Base-by-base conservation (phyloP, 2,797 vertebrate genomes). In the Mus minutoides region DNA sequence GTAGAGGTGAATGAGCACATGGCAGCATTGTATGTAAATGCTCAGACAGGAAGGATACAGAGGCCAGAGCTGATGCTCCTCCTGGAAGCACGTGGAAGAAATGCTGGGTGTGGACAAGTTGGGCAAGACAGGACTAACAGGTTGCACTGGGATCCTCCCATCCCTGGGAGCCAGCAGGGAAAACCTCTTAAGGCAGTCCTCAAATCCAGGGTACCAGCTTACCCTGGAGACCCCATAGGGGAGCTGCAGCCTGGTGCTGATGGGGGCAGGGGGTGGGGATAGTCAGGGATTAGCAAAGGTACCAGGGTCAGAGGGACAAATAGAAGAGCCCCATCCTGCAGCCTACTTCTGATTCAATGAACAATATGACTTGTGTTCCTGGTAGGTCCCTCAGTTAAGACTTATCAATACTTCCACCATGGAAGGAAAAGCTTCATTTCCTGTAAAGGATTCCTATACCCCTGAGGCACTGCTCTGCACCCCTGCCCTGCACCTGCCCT, bases 391-490 rank as follows among this genome's bases (percentile, higher is more conserved):
- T 10, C 82, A 24, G n/a, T 29, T 43, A 46, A 84, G 82, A 17
- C 82, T 84, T 26, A 60, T 62, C 40, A 40, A 37, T 10, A 17
- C 34, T 9, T 87, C 3, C 26, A 22, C 56, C 34, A 31, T 6
- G 16, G 17, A n/a, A 67, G 75, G 54, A 67, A 40, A 49, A 31
- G 56, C 43, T 71, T 75, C 43, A 21, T 73, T 54, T 46, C 19
- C 71, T 19, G 0, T 37, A 34, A 56, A 69, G 64, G 76, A 26
- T 26, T 29, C 16, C 43, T 13, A 1, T 7, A 16, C 6, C 37
- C 6, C 0, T 2, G 6, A 34, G 11, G 3, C 2, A 7, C 37
- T 11, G 0, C 40, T 3, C 0, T 24, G 2, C 21, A 4, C 4
- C 37, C 37, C 31, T 16, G 8, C 34, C 62, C 34, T 26, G 31